Evolutionary conservation across 2,888 invertebrate genomes (phyloP), one percentile per base, ranked within the genome.

Genomic region (Sclerodermus sp.): DNA sequence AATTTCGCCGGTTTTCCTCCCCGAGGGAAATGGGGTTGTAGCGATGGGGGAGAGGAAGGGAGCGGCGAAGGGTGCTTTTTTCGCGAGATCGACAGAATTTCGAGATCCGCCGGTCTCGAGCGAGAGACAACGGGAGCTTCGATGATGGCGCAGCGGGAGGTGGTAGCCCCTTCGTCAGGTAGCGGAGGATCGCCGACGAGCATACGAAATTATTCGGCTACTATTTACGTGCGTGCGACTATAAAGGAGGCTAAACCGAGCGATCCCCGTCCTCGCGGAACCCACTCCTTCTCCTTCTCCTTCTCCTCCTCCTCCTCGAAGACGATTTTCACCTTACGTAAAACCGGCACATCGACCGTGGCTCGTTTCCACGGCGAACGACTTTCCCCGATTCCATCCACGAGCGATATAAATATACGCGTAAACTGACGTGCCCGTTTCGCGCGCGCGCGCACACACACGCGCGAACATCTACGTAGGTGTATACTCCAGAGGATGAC

Each of bases 241-340:
- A 8, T 12, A 10, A 18, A 16, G 9, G 40, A 18, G 39, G 2
- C 57, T 62, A 8, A 5, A 8, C 4, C 8, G 23, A 23, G n/a
- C 34, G 39, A 37, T 13, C 15, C 17, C 14, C 3, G 13, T 5
- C 13, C 1, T n/a, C 29, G 36, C 3, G 23, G 23, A 23, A 36
- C 10, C 8, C 13, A 12, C 29, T 37, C 37, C 9, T 30, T 34
- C 41, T 45, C 39, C 38, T 14, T 6, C 34, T 38, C 14, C 45
- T 17, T 16, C 38, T 42, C 36, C 18, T n/a, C n/a, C n/a, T n/a
- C 15, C 23, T 4, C 12, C 9, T 34, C 42, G 47, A 62, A 65
- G 66, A 60, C 60, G 57, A 68, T 73, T 70, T 72, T 67, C 67
- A 67, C 66, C 67, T 70, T 73, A 73, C 66, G 65, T 73, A 73